phyloP scores from a whole-genome alignment of 2,797 vertebrate genomes.

The Zalophus californianus region DNA sequence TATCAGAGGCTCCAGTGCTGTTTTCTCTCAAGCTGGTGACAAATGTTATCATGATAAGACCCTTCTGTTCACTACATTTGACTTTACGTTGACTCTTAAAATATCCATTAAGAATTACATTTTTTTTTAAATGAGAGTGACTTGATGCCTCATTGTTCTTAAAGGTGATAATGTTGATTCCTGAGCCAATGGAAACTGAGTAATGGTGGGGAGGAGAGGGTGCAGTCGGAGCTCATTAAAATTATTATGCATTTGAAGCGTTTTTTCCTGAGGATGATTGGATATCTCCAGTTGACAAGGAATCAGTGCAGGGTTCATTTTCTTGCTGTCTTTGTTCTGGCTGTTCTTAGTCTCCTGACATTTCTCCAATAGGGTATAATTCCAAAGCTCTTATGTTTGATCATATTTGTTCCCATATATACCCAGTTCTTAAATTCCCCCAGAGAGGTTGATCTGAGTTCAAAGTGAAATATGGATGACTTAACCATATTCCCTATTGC shows the following conservation, averaged over 20 bases:
- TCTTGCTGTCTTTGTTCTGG: constrained; percentile 29
- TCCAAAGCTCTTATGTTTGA: constrained; percentile 75
- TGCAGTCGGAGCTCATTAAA: constrained; percentile 66
- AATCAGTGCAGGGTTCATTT: constrained; percentile 60
- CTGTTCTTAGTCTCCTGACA: constrained; percentile 65
- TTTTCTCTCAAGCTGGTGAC: constrained; percentile 58
- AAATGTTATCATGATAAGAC: constrained; percentile 70
- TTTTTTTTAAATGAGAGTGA: constrained; percentile 75
- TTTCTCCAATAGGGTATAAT: constrained; percentile 82
- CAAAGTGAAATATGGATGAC: constrained; percentile 68
- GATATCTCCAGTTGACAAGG: constrained; percentile 82
- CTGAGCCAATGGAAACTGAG: constrained; percentile 77
- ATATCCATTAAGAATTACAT: constrained; percentile 79
- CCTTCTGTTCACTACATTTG: constrained; percentile 71
- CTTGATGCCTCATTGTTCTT: constrained; percentile 73
- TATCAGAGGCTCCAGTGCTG: not conserved
- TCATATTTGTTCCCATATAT: constrained; percentile 69
- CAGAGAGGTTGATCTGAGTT: constrained; percentile 56
- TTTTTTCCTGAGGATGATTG: constrained; percentile 78
- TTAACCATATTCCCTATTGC: constrained; percentile 27
- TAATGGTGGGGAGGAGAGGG: constrained; percentile 56
- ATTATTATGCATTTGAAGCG: constrained; percentile 76
- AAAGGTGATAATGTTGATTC: constrained; percentile 71
- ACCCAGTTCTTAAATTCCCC: constrained; percentile 67
- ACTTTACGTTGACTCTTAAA: constrained; percentile 82